Evolutionary conservation across 2,113 vertebrate species (phyloP), one percentile per base, ranked within the genome.

Genomic region (Ramphastos sulfuratus): DNA sequence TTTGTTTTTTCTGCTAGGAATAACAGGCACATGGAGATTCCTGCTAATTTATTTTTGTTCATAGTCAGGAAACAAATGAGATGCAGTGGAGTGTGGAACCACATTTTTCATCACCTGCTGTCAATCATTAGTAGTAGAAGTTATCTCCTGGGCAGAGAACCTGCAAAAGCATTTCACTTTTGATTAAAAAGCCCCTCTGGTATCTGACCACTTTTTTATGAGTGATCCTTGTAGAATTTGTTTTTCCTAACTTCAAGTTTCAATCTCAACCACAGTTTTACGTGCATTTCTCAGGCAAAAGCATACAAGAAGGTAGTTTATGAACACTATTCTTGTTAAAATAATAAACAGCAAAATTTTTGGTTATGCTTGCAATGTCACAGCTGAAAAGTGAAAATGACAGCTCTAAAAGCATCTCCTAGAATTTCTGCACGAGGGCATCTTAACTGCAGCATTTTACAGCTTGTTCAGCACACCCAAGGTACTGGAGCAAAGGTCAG

Each of bases 1-100:
- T 66, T 79, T 84, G 66, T 87, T 80, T 66, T 66, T 95, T 91
- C 42, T 87, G 50, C 85, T 94, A 95, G 92, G 76, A 95, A 85
- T 96, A 93, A 55, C n/a, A 94, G 48, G 65, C 72, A 92, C 72
- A 30, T 37, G 56, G 60, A 87, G 44, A 90, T 78, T 88, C 67
- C 48, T 63, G 55, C 85, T 96, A 93, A 96, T 91, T 96, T 96
- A 94, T 95, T 96, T 94, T 85, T 92, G 19, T 82, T 94, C 31
- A 73, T 73, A 89, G 60, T 75, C 94, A 90, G 87, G 59, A 92
- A 89, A 72, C 48, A 79, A 91, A 83, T 77, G 72, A 93, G 37
- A 72, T 58, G 30, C 28, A 69, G 48, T n/a, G 58, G 65, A 61
- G 28, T 0, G 0, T 23, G 8, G 89, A 89, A 71, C 46, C 61